Evolutionary conservation across 2,888 invertebrate species (phyloP).

Genomic region (Scaptomyza flava): DNA sequence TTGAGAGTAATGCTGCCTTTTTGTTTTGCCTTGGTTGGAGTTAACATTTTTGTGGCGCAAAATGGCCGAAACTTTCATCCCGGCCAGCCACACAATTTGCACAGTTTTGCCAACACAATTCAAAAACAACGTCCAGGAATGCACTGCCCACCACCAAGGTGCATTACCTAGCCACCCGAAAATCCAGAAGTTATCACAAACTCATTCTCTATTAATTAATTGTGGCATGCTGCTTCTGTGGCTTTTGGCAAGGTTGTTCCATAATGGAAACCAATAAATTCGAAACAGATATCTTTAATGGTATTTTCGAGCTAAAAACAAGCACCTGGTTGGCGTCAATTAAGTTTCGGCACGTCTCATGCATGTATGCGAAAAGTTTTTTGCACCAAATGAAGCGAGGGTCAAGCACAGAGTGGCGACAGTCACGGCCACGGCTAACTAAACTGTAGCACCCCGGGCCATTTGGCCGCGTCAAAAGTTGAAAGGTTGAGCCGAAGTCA

Average conservation of each 20-base stretch:
- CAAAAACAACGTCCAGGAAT: conserved; percentile 13
- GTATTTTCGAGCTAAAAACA: conserved; percentile 31
- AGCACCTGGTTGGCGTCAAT: conserved; percentile 50
- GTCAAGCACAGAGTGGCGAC: conserved; percentile 39
- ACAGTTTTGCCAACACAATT: conserved; percentile 14
- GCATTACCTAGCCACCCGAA: conserved; percentile 3
- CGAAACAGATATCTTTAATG: conserved; percentile 16
- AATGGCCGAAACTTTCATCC: conserved; percentile 32
- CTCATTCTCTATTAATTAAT: conserved; percentile 52
- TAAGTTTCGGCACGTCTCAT: conserved; percentile 72
- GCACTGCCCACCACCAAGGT: background rate
- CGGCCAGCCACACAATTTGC: conserved; percentile 22
- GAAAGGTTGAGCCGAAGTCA: conserved; percentile 60
- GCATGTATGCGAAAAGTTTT: conserved; percentile 65
- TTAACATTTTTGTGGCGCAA: conserved; percentile 35
- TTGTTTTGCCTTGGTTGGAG: conserved; percentile 21
- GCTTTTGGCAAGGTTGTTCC: conserved; percentile 26
- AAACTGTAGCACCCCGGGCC: conserved; percentile 25
- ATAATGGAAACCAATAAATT: conserved; percentile 64
- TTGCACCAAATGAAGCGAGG: conserved; percentile 64
- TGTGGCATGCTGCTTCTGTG: conserved; percentile 37
- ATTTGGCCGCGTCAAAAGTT: conserved; percentile 35
- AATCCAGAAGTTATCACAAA: conserved; percentile 25
- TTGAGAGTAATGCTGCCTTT: conserved; percentile 16
- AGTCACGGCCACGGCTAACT: conserved; percentile 35